A percentile compares a stretch with the other conserved stretches of the same genome.
Conservation (phyloP, 2,113 vertebrate species). For the Anarrhichthys ocellatus region DNA sequence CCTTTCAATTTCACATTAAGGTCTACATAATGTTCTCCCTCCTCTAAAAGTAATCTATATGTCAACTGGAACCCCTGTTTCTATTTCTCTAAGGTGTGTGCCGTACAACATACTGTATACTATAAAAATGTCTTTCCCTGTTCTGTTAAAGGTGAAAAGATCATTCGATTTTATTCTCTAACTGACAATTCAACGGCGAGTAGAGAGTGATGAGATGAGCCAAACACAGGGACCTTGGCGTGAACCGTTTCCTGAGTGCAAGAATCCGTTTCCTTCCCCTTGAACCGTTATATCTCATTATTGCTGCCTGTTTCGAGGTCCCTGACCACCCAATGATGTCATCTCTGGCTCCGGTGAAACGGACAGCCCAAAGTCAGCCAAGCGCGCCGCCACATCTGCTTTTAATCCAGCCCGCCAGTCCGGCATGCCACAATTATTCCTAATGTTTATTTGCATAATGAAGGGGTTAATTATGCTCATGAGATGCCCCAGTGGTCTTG, state of each 20-base stretch:
- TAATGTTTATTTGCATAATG: conserved; percentile 78
- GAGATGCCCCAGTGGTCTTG: conserved; percentile 79
- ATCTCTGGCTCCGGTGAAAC: conserved; percentile 59
- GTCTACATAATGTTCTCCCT: neutral
- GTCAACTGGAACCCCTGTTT: neutral
- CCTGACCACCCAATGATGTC: conserved; percentile 58
- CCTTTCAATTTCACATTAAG: neutral
- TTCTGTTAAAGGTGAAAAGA: conserved; percentile 9
- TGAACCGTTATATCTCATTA: conserved; percentile 47
- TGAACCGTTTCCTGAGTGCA: neutral
- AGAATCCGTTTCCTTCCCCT: conserved; percentile 37
- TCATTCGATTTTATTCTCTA: conserved; percentile 9
- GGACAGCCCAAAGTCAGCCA: conserved; percentile 67
- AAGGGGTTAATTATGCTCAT: conserved; percentile 82
- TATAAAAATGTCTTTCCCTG: neutral
- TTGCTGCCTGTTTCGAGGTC: conserved; percentile 52
- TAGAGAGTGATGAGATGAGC: conserved; percentile 10
- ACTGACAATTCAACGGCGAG: neutral
- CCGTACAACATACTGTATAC: neutral
- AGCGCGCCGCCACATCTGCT: conserved; percentile 76
- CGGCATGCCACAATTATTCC: conserved; percentile 63
- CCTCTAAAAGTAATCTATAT: neutral
- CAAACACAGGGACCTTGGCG: neutral
- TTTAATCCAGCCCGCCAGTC: conserved; percentile 50
- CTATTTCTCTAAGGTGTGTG: neutral